These are phyloP conservation scores for Saguinus midas DNA, from an alignment of 2,113 vertebrate species.

Conservation along the genomic window DNA sequence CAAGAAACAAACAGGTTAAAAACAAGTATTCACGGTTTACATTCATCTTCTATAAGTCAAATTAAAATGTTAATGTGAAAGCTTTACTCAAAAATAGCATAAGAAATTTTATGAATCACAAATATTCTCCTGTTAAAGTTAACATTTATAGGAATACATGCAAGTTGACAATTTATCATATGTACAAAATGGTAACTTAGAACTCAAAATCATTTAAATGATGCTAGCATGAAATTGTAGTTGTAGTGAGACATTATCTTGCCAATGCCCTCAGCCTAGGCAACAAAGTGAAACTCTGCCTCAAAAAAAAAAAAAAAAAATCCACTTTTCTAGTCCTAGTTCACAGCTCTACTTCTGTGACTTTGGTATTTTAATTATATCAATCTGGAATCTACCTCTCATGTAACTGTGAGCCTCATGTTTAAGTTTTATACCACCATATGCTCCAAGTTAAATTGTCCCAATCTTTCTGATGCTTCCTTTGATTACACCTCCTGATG, in stretches of 20 bases:
- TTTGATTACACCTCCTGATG: not conserved
- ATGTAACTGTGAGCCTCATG: not conserved
- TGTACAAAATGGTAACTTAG: not conserved
- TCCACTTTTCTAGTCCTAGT: not conserved
- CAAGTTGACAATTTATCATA: not conserved
- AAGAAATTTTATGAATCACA: not conserved
- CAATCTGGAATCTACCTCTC: not conserved
- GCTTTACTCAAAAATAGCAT: slow-evolving; percentile 30
- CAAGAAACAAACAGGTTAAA: slow-evolving; percentile 37
- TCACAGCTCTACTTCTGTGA: not conserved
- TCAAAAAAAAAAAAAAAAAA: not conserved
- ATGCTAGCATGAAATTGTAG: not conserved
- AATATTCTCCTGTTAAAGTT: not conserved
- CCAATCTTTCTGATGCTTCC: not conserved
- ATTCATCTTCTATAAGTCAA: slow-evolving; percentile 29
- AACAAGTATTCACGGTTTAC: not conserved
- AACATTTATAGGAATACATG: not conserved
- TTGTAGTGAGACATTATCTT: too few species aligned
- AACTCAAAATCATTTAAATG: slow-evolving; percentile 30
- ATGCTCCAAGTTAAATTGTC: not conserved
- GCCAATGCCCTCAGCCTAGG: too few species aligned
- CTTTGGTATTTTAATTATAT: not conserved
- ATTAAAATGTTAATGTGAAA: not conserved
- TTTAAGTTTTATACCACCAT: not conserved
- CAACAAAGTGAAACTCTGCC: too few species aligned